These are phyloP conservation scores for Prietella phreatophila DNA, from an alignment of 2,113 vertebrate genomes.

Conservation along the genomic window DNA sequence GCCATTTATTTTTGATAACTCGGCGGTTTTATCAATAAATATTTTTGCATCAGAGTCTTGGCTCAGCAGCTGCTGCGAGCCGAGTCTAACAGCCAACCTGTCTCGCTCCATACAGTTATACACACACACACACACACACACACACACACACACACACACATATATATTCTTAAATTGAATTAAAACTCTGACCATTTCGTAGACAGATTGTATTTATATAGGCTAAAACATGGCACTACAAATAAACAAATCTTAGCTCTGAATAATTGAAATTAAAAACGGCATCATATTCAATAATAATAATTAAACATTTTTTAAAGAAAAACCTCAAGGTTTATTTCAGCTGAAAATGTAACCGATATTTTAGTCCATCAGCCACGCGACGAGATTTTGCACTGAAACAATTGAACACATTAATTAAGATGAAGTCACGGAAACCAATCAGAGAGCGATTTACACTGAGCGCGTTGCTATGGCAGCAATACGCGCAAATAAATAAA, in stretches of 20 bases:
- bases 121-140: no score
- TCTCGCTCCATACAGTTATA: neutral
- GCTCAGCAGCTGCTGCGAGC: neutral
- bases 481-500: neutral
- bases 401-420: neutral
- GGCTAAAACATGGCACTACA: neutral
- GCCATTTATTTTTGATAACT: neutral
- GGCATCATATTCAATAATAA: neutral
- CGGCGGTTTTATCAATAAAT: neutral
- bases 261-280: neutral
- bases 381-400: neutral
- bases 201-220: neutral
- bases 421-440: neutral
- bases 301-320: no score
- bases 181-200: neutral
- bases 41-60: neutral
- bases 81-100: neutral
- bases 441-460: slow-evolving; percentile 10
- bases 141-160: no score
- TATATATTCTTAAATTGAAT: neutral
- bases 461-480: slow-evolving; percentile 1
- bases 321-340: neutral
- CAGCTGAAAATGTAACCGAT: neutral
- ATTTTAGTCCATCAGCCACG: neutral
- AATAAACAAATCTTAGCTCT: neutral